Base-by-base conservation (phyloP, 2,888 invertebrate genomes). In the Camponotus fellah region DNA sequence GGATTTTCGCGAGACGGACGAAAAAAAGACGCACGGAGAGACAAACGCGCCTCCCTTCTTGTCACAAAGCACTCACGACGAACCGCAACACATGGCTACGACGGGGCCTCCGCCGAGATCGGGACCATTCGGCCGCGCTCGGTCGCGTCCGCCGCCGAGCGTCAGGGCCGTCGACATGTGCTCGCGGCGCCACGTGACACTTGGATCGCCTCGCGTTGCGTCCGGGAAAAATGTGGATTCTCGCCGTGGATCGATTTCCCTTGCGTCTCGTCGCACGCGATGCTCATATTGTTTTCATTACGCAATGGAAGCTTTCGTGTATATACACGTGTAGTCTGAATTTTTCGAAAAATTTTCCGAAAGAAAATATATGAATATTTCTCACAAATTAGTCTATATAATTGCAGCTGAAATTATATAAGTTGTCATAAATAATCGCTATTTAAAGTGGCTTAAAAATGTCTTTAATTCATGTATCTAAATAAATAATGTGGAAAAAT, bases 41-140 rank as follows among this genome's bases (percentile, higher is more conserved):
- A 64, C 53, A 72, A 34, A 21, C 37, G 92, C 91, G 90, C 91
- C 92, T 93, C 92, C 92, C 92, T 93, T 92, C 93, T 93, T 91
- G 92, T 92, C 93, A 92, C 92, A 92, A 93, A 92, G 92, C 92
- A 92, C 92, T 92, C 92, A 92, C 92, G 92, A 92, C 92, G 92
- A 90, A 93, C 90, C 93, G 89, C 93, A 90, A 92, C 92, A 92
- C 92, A 92, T 92, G 92, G 92, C 93, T 93, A 90, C 91, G 90
- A 79, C 74, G 37, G 46, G 87, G 88, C 89, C 91, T 89, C 90
- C 88, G 87, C 85, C 80, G 79, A 82, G 86, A 83, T 92, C 92
- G 91, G 86, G 62, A 66, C 56, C 65, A 74, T 72, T 92, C 92
- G 92, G 84, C 17, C 74, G 60, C 60, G 58, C 84, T 91, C 91